phyloP scores from a whole-genome alignment of 2,797 vertebrate genomes.

The Eutrigla gurnardus region DNA sequence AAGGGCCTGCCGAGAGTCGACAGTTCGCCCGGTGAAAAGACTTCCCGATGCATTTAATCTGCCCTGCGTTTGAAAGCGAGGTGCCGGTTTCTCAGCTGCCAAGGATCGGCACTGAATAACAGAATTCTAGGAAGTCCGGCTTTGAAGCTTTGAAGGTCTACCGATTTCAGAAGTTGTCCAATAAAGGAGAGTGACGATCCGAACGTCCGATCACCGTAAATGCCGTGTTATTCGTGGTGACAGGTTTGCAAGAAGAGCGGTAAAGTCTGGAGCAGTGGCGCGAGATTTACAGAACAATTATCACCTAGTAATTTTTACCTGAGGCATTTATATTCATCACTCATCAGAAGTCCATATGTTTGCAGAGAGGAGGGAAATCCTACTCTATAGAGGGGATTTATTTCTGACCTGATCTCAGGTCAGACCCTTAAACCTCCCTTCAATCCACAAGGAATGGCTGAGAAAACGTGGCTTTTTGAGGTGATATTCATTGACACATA shows the following conservation, averaged over 20 bases:
- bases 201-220: constrained; percentile 29
- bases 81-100: constrained; percentile 9
- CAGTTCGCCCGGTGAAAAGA: background rate
- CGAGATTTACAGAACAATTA: constrained; percentile 13
- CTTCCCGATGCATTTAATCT: constrained; percentile 28
- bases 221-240: constrained; percentile 10
- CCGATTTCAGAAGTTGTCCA: constrained; percentile 13
- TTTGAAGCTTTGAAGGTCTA: constrained; percentile 17
- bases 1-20: constrained; percentile 20
- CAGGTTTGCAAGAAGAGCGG: constrained; percentile 13
- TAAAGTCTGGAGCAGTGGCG: background rate
- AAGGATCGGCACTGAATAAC: background rate
- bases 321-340: background rate
- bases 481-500: background rate
- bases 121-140: background rate
- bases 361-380: background rate
- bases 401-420: background rate
- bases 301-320: background rate
- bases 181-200: constrained; percentile 16
- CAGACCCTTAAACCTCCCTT: background rate
- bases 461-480: background rate
- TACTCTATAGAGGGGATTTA: background rate
- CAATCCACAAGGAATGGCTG: background rate
- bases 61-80: constrained; percentile 9
- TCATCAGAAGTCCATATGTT: constrained; percentile 7